Percentiles rank a stretch among this genome's conserved stretches.
These are phyloP conservation scores for Erythrocercus mccallii DNA, from an alignment of 2,113 vertebrate species.

Conservation along the genomic window DNA sequence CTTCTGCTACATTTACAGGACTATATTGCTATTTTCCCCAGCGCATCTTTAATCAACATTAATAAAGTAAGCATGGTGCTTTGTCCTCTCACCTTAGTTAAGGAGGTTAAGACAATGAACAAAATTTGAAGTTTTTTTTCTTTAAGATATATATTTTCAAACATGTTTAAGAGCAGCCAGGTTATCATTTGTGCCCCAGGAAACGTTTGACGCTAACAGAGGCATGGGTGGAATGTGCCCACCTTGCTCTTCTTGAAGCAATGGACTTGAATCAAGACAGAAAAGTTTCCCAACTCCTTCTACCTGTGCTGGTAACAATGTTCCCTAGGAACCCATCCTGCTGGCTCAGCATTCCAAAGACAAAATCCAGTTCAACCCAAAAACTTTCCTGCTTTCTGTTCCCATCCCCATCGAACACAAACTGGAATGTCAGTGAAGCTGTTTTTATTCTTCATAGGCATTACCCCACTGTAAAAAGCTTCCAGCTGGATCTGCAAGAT, in stretches of 20 bases:
- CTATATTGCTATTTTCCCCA: background rate
- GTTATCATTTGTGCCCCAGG: rapidly evolving
- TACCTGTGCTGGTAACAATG: background rate
- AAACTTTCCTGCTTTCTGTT: background rate
- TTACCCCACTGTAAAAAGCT: background rate
- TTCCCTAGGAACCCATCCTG: background rate
- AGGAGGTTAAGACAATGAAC: background rate
- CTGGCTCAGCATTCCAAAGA: background rate
- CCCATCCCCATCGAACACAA: background rate
- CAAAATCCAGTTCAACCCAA: background rate
- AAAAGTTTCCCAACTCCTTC: background rate
- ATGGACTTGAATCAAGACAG: background rate
- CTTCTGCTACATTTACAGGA: background rate
- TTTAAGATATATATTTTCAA: background rate
- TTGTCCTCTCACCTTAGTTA: background rate
- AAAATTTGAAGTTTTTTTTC: background rate
- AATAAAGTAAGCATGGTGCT: background rate
- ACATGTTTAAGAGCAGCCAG: background rate
- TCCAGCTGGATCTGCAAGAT: background rate
- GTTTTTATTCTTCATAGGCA: background rate
- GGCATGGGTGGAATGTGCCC: background rate
- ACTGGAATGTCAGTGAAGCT: background rate
- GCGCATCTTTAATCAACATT: background rate
- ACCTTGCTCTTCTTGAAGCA: background rate
- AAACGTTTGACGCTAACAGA: background rate